Evolutionary conservation across 2,888 invertebrate species (phyloP), one percentile per base, ranked within the genome.

Genomic region (Minunthozetes semirufus): DNA sequence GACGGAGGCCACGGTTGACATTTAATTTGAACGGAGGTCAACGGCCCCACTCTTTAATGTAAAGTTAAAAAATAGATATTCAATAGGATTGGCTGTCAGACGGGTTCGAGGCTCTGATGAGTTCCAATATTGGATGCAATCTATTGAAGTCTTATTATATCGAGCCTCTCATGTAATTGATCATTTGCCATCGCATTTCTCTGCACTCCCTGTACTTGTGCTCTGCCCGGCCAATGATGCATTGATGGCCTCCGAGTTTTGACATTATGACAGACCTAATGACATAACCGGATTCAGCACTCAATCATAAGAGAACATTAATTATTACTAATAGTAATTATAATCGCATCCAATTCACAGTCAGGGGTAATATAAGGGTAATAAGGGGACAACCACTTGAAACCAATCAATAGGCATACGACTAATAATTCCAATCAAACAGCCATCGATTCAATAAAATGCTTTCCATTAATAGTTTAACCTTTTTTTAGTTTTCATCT

Each of bases 1-100:
- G 61, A 61, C 61, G 61, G 61, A 61, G 61, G 61, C 61, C 61
- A 61, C 61, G 61, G 61, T 61, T 61, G 61, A 61, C 61, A 61
- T 61, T 61, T 61, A 61, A 61, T 61, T 61, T 61, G 13, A 61
- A n/a, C 29, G 61, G 13, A 61, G 61, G 27, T 61, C 61, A 61
- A 61, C n/a, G 61, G 61, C 61, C 61, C 61, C 6, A 27, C 22
- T 61, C 29, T 61, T 61, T 61, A 27, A 61, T 61, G 61, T 17
- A 27, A 29, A 61, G 13, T n/a, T 13, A 61, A 61, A 61, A 61
- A 61, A 61, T 61, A 27, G 61, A 61, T 61, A 61, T 61, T 61
- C 61, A 61, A 61, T 61, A 61, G 61, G 61, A 61, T 61, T 61
- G 61, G 29, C 61, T 61, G 61, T 61, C 61, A 61, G 29, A 61